Evolutionary conservation across 2,888 invertebrate genomes (phyloP), one percentile per base, ranked within the genome.

Genomic region (Synanthedon tipuliformis): DNA sequence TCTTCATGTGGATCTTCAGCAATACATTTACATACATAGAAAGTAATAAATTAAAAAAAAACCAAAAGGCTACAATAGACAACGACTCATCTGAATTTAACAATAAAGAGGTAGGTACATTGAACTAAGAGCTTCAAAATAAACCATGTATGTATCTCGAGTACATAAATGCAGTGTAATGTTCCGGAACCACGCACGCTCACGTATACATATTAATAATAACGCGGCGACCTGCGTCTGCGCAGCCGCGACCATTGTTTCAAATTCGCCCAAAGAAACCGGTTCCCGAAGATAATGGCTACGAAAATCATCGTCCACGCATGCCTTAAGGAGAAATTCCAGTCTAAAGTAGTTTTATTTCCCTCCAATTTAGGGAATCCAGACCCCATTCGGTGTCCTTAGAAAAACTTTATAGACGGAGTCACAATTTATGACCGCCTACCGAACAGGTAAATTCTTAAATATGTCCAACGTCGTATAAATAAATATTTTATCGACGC

Each of bases 251-350:
- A 64, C 81, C 73, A 84, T 83, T 84, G 81, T 86, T 75, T 82
- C 69, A 81, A 78, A 82, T 80, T 79, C 71, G 72, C 74, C 76
- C 70, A 76, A 79, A 75, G 67, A 64, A 78, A 84, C 86, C 83
- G 84, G 86, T 86, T 69, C 63, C 10, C 65, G 52, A 57, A 76
- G 75, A 77, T 82, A 81, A 79, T 80, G 71, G 73, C 68, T 34
- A 69, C 71, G 69, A 72, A 77, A 72, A 74, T 70, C 58, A 57
- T 53, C 66, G 63, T 65, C 70, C 69, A 72, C 71, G 71, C 73
- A 75, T 69, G 67, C 74, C 69, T 65, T 45, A 50, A 63, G 66
- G 65, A 69, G 71, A 70, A 69, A 75, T 75, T 72, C 75, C 73
- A 59, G 55, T 56, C 62, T 34, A 64, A 59, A 62, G 59, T 61